Percentiles rank a stretch among this genome's conserved stretches.
Evolutionary conservation across 2,113 vertebrate genomes (phyloP).

Genomic region (Vireo altiloquus): DNA sequence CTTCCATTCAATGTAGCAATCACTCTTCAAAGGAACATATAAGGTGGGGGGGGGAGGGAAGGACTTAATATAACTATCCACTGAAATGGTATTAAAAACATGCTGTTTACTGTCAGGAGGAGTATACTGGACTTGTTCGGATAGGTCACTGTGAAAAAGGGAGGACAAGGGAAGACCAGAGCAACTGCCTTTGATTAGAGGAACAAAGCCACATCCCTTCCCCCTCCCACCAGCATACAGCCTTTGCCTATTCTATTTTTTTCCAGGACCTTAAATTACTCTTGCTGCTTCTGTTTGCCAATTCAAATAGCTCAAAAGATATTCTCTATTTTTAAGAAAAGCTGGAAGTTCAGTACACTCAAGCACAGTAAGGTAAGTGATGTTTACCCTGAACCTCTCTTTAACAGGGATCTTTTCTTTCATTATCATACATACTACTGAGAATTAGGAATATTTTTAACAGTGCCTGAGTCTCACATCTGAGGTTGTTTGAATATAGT

Average conservation of each 20-base stretch:
- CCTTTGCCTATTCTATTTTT: background rate
- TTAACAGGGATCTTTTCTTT: background rate
- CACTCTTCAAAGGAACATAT: background rate
- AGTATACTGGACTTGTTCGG: fast-evolving
- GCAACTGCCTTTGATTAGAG: background rate
- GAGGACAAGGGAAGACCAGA: background rate
- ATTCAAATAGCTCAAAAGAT: background rate
- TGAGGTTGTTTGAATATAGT: background rate
- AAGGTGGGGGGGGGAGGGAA: fast-evolving
- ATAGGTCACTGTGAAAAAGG: background rate
- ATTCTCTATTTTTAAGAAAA: background rate
- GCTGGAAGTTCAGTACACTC: background rate
- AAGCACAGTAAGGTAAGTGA: background rate
- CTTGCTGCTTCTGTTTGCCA: background rate
- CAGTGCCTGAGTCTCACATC: background rate
- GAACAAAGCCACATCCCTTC: background rate
- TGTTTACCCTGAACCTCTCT: background rate
- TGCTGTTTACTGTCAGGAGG: background rate
- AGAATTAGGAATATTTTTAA: background rate
- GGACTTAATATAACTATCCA: background rate
- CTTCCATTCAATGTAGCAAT: background rate
- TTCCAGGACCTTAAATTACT: background rate
- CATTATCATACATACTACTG: fast-evolving
- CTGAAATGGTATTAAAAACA: background rate
- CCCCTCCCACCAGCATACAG: background rate